Conservation (phyloP, 2,113 vertebrate species). For the Python bivittatus region DNA sequence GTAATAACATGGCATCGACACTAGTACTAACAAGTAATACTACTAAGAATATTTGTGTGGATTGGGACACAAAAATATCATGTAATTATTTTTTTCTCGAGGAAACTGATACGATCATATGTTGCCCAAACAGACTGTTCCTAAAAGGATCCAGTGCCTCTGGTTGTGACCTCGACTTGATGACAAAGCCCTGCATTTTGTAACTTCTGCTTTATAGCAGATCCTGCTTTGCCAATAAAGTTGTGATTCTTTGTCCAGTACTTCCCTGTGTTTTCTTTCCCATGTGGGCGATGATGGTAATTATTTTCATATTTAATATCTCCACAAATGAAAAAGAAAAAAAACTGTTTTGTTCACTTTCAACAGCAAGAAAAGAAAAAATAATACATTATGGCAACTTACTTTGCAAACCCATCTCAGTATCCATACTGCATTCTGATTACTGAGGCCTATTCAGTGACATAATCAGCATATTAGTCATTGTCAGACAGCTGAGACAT, state of each 20-base stretch:
- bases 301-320: slow-evolving; percentile 22
- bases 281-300: not conserved
- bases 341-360: slow-evolving; percentile 6
- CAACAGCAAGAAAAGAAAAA: slow-evolving; percentile 23
- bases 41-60: not conserved
- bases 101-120: not conserved
- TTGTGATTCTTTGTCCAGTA: too few species aligned
- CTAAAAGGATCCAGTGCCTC: not conserved
- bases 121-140: not conserved
- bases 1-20: not conserved
- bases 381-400: slow-evolving; percentile 9
- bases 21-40: not conserved
- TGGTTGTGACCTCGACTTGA: not conserved
- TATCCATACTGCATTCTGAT: slow-evolving; percentile 25
- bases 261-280: not conserved
- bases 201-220: not conserved
- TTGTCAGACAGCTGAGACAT: slow-evolving; percentile 49
- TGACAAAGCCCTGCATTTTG: not conserved
- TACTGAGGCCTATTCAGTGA: slow-evolving; percentile 44
- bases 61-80: not conserved
- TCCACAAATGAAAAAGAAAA: slow-evolving; percentile 28
- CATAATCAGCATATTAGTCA: slow-evolving; percentile 27
- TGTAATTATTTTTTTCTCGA: not conserved
- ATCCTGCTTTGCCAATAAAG: not conserved
- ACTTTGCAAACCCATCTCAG: slow-evolving; percentile 5